Evolutionary conservation across 2,113 vertebrate genomes (phyloP), one percentile per base, ranked within the genome.

Genomic region (Haemorhous mexicanus): DNA sequence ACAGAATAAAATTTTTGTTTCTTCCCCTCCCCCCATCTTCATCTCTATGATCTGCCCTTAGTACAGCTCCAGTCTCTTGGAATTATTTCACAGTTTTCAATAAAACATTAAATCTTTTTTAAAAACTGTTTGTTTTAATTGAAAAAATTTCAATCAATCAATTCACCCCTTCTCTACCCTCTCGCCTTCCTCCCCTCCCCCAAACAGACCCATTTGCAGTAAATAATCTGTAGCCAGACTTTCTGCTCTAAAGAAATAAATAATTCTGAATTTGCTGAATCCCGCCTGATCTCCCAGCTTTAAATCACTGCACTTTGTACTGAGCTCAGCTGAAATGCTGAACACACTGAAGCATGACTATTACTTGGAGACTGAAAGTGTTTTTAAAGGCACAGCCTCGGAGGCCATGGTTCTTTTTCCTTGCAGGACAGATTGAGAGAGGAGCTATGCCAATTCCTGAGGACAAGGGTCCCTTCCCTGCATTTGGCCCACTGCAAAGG

Each of bases 81-180:
- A 97, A 87, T 96, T 96, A 97, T 94, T 97, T 93, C 91, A 67
- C 81, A 27, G 59, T 95, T 91, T 83, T 90, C 96, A 92, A 90
- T 93, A 88, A 84, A 74, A 84, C 91, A 90, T 96, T 98, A 97
- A 98, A 97, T 98, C 96, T 96, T 96, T 96, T 96, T 92, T 61
- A 61, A 96, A 97, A 97, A 96, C 78, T 95, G 90, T 94, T 96
- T 96, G 68, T 97, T 98, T 98, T 98, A 97, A 98, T 97, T 98
- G 97, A 97, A 98, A 84, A 98, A 95, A 86, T 23, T 94, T 94
- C 96, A 87, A 62, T 97, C 95, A 90, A 75, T 97, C 96, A 90
- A 15, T 90, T 89, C 96, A 47, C 79, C n/a, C 73, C 66, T 84
- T 88, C 68, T 83, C 87, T 92, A 83, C 59, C 61, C 76, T 77